Base-by-base conservation (phyloP, 2,113 vertebrate genomes). In the Vireo altiloquus region DNA sequence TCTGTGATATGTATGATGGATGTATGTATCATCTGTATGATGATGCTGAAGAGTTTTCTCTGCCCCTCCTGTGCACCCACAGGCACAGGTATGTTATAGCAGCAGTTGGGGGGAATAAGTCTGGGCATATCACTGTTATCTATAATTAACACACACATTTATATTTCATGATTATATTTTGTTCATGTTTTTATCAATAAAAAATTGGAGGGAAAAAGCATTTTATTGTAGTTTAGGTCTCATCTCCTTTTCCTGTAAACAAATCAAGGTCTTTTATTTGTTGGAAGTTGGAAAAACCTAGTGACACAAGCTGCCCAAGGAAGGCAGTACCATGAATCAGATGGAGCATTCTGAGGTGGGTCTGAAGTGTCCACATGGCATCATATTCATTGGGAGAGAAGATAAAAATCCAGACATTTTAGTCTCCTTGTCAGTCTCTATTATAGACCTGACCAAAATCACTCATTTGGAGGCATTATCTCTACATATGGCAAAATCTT, bases 1-100 rank as follows among this genome's bases (percentile, higher is more conserved):
- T 22, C 72, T 0, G 0, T 57, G 85, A 50, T 30, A 46, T 24
- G n/a, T 31, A n/a, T n/a, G n/a, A n/a, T n/a, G n/a, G n/a, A n/a
- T n/a, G n/a, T n/a, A n/a, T n/a, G n/a, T n/a, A n/a, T n/a, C n/a
- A n/a, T n/a, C n/a, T n/a, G 21, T 35, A 13, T 31, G 63, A 92
- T 83, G 39, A 54, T 5, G 56, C 68, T 39, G 56, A 87, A 69
- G 31, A 64, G 22, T 42, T 35, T 65, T 65, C 75, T 66, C 40
- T 37, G 4, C 18, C 28, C 46, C n/a, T 72, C 24, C 82, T 76
- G 35, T 31, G 42, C 24, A 56, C 35, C 33, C 75, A 70, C 18
- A 70, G 65, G 42, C 65, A 82, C 35, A 27, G 10, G 37, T 31
- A 64, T 2, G 13, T 52, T 72, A 16, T 0, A 69, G 37, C 21